Conservation (phyloP, 2,797 vertebrate species). For the Microtus agrestis region DNA sequence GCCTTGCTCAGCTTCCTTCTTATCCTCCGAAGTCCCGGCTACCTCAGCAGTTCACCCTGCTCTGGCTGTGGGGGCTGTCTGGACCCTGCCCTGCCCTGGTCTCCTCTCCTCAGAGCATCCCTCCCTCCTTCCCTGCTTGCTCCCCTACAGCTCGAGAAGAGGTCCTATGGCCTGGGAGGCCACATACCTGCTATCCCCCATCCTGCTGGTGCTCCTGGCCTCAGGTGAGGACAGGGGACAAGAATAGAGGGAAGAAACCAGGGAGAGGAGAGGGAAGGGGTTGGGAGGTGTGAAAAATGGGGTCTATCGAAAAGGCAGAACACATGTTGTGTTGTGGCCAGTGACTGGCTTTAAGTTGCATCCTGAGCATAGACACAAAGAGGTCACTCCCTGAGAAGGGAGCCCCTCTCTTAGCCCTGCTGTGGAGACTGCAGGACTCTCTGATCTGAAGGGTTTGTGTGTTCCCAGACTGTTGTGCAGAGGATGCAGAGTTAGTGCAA, state of each 20-base stretch:
- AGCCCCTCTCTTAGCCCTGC: background rate
- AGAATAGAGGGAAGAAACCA: background rate
- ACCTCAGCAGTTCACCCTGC: background rate
- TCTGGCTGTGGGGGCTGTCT: background rate
- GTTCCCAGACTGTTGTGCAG: background rate
- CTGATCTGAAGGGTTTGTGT: background rate
- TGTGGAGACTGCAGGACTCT: background rate
- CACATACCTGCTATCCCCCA: fast-evolving
- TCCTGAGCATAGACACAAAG: background rate
- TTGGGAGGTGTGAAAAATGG: fast-evolving
- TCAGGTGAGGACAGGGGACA: background rate
- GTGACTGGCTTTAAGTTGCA: background rate
- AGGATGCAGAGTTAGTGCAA: fast-evolving
- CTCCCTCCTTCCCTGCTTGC: background rate
- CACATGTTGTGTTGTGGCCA: background rate
- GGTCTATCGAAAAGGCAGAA: background rate
- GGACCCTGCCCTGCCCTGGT: background rate
- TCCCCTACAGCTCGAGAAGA: background rate
- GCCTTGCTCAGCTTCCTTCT: background rate
- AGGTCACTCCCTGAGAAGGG: background rate
- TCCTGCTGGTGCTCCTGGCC: constrained; percentile 46
- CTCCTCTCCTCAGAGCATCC: background rate
- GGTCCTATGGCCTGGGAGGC: constrained; percentile 15
- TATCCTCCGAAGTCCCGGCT: fast-evolving
- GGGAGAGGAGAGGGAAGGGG: background rate